Base-by-base conservation (phyloP, 2,797 vertebrate species). In the Crocodylus rhombifer region DNA sequence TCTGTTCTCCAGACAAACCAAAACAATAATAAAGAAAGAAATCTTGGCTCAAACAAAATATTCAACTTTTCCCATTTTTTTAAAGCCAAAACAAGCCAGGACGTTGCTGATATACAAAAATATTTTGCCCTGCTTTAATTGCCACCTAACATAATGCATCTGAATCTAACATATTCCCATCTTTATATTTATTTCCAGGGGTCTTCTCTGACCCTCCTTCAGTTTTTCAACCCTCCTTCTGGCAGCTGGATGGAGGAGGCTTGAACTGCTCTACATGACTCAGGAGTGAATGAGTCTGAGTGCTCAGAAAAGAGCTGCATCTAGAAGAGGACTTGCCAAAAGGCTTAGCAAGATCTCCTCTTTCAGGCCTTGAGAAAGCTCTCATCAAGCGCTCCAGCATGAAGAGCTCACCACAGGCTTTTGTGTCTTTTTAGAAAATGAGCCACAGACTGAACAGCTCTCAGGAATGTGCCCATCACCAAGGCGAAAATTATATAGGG, bases 311-410 rank as follows among this genome's bases (percentile, higher is more conserved):
- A 92, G 88, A 51, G 42, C 42, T 51, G 42, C 42, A 51, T 92
- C 95, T 61, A 95, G 82, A 95, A 92, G 91, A 63, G 21, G 58
- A 86, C 57, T 93, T 64, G 13, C 6, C 1, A 5, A 33, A 0
- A 93, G 80, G 15, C 80, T 94, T 95, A 87, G 86, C 80, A 95
- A 92, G 28, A 18, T 61, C 21, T 91, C 25, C 95, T 42, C 63
- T 77, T 93, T 85, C 90, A 91, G 61, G 77, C 64, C 86, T 73
- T 63, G 78, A 91, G 58, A 21, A 84, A 18, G 84, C 69, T 87
- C 90, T 84, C 83, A 91, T 0, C 0, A n/a, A 2, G 2, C 10
- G 80, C 83, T 89, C 80, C 56, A 80, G 73, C 80, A 28, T 91
- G 88, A 91, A 2, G 3, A 87, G 69, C 62, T 55, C 86, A 62